Base-by-base conservation (phyloP, 1,140 invertebrate species). In the Alviniconcha marisindica region DNA sequence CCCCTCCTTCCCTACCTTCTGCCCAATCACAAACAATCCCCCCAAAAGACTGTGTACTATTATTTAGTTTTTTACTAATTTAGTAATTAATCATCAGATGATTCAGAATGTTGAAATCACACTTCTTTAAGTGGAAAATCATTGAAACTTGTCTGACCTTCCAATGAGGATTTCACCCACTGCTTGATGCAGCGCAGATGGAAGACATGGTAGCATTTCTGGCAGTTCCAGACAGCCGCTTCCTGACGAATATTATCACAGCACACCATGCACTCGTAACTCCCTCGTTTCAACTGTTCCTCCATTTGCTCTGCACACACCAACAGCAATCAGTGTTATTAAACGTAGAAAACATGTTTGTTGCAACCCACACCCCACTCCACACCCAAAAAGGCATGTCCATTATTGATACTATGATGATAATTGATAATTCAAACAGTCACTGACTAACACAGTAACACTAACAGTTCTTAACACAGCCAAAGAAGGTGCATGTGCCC, bases 211-310 rank as follows among this genome's bases (percentile, higher is more conserved):
- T 96, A 98, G 89, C 98, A 99, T 86, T 96, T 97, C 54, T 93
- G 89, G 92, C 98, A 99, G 24, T 95, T 96, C 98, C 98, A 99
- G 42, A 97, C 95, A 15, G 95, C 93, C 88, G 98, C 95, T 44
- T 94, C 94, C 83, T 96, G 95, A 83, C 96, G 95, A 42, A 99
- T 96, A 10, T 87, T 87, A 71, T 98, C 97, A 91, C 96, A 98
- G 90, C 98, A 99, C 2, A 99, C 97, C 86, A 98, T 94, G 91
- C 98, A 99, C 91, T 99, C 98, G 74, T 98, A 94, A 0, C 94
- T 94, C 2, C 96, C 95, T 73, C 95, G 95, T 81, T 95, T 95
- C 36, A 99, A 92, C 89, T 97, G 96, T 24, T 97, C 96, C 36
- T 95, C 96, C 36, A 98, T 94, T 63, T 96, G 94, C 90, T 97